Conservation (phyloP, 1,140 invertebrate genomes). For the Bombus cullumanus region DNA sequence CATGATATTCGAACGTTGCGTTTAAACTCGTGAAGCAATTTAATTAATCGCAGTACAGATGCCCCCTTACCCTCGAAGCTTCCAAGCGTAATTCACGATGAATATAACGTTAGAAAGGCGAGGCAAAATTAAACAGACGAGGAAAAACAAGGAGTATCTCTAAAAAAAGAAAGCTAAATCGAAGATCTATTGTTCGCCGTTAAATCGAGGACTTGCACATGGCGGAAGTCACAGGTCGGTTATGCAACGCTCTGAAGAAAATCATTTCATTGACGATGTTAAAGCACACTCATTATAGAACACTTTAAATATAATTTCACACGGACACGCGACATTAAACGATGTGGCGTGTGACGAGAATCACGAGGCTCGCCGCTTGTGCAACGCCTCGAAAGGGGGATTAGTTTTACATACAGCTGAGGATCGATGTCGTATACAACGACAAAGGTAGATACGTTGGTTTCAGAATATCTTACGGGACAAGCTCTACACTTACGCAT, state of each 20-base stretch:
- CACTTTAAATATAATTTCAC: slow-evolving; percentile 48
- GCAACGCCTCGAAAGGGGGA: slow-evolving; percentile 36
- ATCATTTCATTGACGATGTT: slow-evolving; percentile 15
- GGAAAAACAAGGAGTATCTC: background rate
- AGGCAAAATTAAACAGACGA: background rate
- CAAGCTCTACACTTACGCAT: slow-evolving; percentile 17
- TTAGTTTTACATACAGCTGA: slow-evolving; percentile 6
- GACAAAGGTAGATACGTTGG: background rate
- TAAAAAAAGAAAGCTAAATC: background rate
- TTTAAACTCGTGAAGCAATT: background rate
- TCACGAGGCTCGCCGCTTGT: slow-evolving; percentile 35
- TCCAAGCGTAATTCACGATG: background rate
- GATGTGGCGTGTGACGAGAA: slow-evolving; percentile 23
- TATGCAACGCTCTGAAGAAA: slow-evolving; percentile 26
- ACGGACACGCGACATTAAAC: slow-evolving; percentile 8
- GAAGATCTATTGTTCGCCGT: background rate
- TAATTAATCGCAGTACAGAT: background rate
- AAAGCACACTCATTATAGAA: slow-evolving; percentile 44
- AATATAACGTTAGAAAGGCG: background rate
- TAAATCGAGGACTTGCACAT: background rate
- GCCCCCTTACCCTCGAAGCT: background rate
- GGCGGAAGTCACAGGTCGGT: slow-evolving; percentile 9
- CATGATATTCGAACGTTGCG: background rate
- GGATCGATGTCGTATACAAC: slow-evolving; percentile 3
- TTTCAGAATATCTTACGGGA: slow-evolving; percentile 25